Percentiles rank a stretch among this genome's conserved stretches.
These are phyloP conservation scores for Hirtodrosophila alboralis DNA, from an alignment of 2,888 invertebrate genomes.

Conservation along the genomic window DNA sequence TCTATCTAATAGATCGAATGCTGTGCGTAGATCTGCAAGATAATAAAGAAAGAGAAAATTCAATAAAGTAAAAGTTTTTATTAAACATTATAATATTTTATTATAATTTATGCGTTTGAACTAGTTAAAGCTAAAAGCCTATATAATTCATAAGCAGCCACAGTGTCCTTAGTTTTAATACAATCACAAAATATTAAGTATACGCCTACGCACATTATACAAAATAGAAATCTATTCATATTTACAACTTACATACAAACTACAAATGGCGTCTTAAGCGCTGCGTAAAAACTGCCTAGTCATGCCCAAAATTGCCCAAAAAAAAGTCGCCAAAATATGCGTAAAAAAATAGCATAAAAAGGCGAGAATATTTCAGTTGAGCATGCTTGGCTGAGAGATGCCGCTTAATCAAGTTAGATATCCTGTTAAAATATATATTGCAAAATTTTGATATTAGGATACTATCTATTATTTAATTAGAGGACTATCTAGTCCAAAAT, in stretches of 20 bases:
- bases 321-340: constrained; percentile 30
- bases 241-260: constrained; percentile 28
- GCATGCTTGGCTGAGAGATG: too few species aligned
- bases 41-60: constrained; percentile 15
- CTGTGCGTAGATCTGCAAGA: constrained; percentile 89
- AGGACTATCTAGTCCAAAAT: too few species aligned
- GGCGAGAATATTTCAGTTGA: too few species aligned
- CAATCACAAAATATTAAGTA: constrained; percentile 27
- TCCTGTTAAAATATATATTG: too few species aligned
- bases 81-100: not conserved
- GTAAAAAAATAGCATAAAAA: constrained; percentile 3
- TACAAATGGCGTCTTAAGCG: constrained; percentile 43
- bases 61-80: not conserved
- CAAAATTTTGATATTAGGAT: too few species aligned
- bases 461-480: too few species aligned
- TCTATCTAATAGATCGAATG: constrained; percentile 90
- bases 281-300: not conserved
- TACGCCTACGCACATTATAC: constrained; percentile 27
- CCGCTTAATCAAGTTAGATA: too few species aligned
- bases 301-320: constrained; percentile 6
- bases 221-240: not conserved
- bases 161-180: not conserved
- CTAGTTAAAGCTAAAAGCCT: not conserved
- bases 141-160: constrained; percentile 3
- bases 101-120: too few species aligned